Evolutionary conservation across 2,797 vertebrate species (phyloP), one percentile per base, ranked within the genome.

Genomic region (Numenius phaeopus): DNA sequence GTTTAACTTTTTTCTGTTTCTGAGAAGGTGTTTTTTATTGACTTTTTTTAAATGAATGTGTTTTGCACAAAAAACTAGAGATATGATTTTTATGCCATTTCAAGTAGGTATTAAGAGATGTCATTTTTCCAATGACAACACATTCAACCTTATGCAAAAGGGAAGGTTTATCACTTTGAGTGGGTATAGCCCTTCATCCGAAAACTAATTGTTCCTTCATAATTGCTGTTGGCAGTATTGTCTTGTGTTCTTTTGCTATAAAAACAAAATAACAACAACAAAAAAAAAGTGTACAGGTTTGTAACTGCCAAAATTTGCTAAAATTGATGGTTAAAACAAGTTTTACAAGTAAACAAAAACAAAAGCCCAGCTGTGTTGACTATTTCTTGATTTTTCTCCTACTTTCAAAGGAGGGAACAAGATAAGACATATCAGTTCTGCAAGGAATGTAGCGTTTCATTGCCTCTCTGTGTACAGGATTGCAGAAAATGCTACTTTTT

Each of bases 271-370:
- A 92, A 84, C 40, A 64, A 83, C 22, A 49, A 47, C 47, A 49
- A 85, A 55, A 78, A 94, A 76, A 89, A 84, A 93, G 94, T 98
- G 98, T 98, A 98, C 97, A 98, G 98, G 98, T 98, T 98, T 98
- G 98, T 98, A 98, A 98, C 97, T 98, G 98, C 98, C 98, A 98
- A 97, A 98, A 98, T 98, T 98, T 98, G 97, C 98, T 98, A 98
- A 98, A 98, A 97, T 98, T 98, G 97, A 98, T 98, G 97, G 96
- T 98, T 98, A 97, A 98, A 98, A 92, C 92, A 96, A 94, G 95
- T 98, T 98, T 98, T 97, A 94, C 95, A 98, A 98, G 98, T 98
- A 98, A 98, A 98, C 97, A 96, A 91, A 83, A 85, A 92, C 96
- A 98, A 96, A 97, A 97, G 91, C 42, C 70, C 47, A 85, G 49